Conservation (phyloP, 1,140 invertebrate genomes). For the Platorchestia sp. region DNA sequence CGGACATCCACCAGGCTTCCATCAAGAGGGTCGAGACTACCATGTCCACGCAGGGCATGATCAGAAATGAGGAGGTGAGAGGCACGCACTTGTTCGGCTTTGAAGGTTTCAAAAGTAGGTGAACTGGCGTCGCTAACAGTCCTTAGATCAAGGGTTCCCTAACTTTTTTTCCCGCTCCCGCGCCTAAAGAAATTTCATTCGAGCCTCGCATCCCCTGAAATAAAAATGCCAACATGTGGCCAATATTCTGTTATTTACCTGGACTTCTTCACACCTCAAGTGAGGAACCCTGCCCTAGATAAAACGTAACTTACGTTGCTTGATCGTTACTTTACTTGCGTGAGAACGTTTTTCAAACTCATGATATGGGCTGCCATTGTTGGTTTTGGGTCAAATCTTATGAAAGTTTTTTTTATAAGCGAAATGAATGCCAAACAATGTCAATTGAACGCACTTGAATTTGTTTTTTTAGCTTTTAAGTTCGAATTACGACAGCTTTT, state of each 20-base stretch:
- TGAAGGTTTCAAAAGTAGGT: not conserved
- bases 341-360: not conserved
- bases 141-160: too few relatives aligned
- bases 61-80: slow-evolving; percentile 85
- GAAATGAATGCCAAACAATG: not conserved
- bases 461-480: not conserved
- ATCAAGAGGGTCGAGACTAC: slow-evolving; percentile 90
- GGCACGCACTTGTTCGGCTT: slow-evolving; percentile 45
- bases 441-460: not conserved
- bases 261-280: too few relatives aligned
- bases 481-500: not conserved
- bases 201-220: too few relatives aligned
- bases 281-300: not conserved
- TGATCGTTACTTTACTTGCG: not conserved
- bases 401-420: not conserved
- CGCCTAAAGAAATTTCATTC: too few relatives aligned
- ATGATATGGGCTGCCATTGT: not conserved
- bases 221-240: too few relatives aligned
- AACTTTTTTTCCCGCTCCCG: too few relatives aligned
- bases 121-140: not conserved
- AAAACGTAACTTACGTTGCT: not conserved
- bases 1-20: slow-evolving; percentile 88
- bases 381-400: not conserved
- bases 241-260: too few relatives aligned
- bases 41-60: slow-evolving; percentile 93